Base-by-base conservation (phyloP, 2,888 invertebrate genomes). In the Apamea crenata region DNA sequence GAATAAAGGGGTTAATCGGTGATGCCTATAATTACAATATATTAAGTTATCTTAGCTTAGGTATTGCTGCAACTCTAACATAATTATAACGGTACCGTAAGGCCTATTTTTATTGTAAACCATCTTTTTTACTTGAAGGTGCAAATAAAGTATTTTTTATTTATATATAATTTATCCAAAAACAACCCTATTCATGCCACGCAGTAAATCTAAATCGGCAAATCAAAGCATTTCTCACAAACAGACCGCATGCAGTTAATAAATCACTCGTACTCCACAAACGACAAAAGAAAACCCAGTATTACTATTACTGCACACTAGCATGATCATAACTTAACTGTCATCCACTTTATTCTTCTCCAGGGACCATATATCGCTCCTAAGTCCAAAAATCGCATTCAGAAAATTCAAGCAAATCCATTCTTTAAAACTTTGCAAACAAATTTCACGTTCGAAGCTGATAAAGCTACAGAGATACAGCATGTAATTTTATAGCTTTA, bases 401-500 rank as follows among this genome's bases (percentile, higher is more conserved):
- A 77, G 67, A 85, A 81, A 75, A 82, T 85, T 79, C 72, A 82
- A 72, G 74, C 61, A 85, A 80, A 83, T 82, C 66, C 79, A 71
- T 79, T 69, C 72, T 84, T 72, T 80, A 71, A 61, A 85, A 82
- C 47, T 85, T 82, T 73, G 56, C 68, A 82, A 85, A 85, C 85
- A 79, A 84, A 77, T 78, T 81, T 81, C 63, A 82, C 74, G 85
- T 75, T 77, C 73, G n/a, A 65, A 68, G 63, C 77, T 75, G 82
- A 83, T 85, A 85, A 77, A 83, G 25, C 63, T 36, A 36, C 36
- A 74, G 16, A 75, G 74, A 75, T 85, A 76, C 59, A 66, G 29
- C 70, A 50, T 80, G 77, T 77, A 77, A 77, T 85, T 85, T 85
- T 85, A 85, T 77, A 71, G 74, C 69, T 83, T 77, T 77, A 85